These are phyloP conservation scores for Arge pagana DNA, from an alignment of 2,888 invertebrate species.

Conservation along the genomic window DNA sequence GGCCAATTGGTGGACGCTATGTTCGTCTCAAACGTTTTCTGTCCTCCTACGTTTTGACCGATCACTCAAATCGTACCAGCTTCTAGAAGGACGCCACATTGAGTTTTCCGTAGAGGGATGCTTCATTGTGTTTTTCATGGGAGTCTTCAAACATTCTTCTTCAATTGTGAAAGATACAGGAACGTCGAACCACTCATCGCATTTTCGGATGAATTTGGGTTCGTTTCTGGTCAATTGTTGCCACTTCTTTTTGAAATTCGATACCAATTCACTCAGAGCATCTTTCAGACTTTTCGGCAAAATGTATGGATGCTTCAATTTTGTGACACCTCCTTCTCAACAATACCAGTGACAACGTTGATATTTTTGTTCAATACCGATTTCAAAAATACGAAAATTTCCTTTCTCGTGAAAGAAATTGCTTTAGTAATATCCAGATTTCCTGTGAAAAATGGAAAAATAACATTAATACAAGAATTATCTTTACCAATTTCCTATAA, in stretches of 20 bases:
- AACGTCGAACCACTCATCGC: slow-evolving; percentile 6
- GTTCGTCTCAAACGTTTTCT: slow-evolving; percentile 22
- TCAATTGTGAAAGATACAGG: slow-evolving; percentile 9
- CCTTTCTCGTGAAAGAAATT: not conserved
- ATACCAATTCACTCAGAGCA: not conserved
- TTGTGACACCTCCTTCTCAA: not conserved
- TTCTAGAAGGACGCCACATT: slow-evolving; percentile 28
- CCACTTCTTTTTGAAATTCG: slow-evolving; percentile 9
- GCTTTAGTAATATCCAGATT: not conserved
- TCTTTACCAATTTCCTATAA: not conserved
- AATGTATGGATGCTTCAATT: not conserved
- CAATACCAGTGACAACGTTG: slow-evolving; percentile 1
- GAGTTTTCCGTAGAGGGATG: slow-evolving; percentile 16
- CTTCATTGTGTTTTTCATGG: slow-evolving; percentile 10
- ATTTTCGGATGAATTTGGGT: slow-evolving; percentile 4
- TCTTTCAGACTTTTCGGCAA: not conserved
- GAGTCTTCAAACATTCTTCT: slow-evolving; percentile 22
- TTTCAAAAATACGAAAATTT: slow-evolving; percentile 1
- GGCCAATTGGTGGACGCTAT: slow-evolving; percentile 18
- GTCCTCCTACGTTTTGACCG: slow-evolving; percentile 29
- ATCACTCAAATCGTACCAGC: slow-evolving; percentile 30
- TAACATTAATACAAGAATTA: not conserved
- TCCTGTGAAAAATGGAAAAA: slow-evolving; percentile 1
- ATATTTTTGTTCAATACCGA: slow-evolving; percentile 4
- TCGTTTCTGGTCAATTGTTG: slow-evolving; percentile 2